Evolutionary conservation across 2,113 vertebrate genomes (phyloP).

Genomic region (Ariopsis seemanni): DNA sequence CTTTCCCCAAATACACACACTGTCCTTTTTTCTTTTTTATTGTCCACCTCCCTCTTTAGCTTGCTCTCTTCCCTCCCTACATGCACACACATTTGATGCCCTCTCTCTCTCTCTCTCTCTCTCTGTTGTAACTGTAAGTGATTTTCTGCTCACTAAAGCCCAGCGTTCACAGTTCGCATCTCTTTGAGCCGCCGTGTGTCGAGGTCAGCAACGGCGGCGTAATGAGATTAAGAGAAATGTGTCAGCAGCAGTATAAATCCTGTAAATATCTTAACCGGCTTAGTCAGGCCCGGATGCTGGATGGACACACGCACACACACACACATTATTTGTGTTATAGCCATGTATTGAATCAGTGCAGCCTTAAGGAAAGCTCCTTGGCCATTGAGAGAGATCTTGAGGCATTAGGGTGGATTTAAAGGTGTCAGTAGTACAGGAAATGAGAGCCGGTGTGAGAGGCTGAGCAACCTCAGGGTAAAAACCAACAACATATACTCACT

Average conservation of each 20-base stretch:
- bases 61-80: background rate
- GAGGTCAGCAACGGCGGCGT: slow-evolving; percentile 20
- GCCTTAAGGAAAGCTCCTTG: background rate
- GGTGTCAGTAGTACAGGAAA: background rate
- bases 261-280: slow-evolving; percentile 55
- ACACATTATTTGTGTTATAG: background rate
- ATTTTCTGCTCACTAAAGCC: slow-evolving; percentile 29
- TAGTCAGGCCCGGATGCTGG: slow-evolving; percentile 31
- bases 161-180: background rate
- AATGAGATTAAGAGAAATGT: slow-evolving; percentile 55
- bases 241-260: slow-evolving; percentile 55
- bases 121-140: slow-evolving; percentile 27
- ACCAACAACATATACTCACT: background rate
- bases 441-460: background rate
- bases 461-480: background rate
- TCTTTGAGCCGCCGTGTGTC: slow-evolving; percentile 6
- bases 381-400: background rate
- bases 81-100: no score
- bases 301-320: background rate
- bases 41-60: background rate
- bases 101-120: slow-evolving; percentile 31
- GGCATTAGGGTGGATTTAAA: background rate
- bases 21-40: background rate
- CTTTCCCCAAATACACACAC: background rate
- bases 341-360: background rate